phyloP scores from a whole-genome alignment of 2,888 invertebrate genomes.

The Flexamia atlantica region DNA sequence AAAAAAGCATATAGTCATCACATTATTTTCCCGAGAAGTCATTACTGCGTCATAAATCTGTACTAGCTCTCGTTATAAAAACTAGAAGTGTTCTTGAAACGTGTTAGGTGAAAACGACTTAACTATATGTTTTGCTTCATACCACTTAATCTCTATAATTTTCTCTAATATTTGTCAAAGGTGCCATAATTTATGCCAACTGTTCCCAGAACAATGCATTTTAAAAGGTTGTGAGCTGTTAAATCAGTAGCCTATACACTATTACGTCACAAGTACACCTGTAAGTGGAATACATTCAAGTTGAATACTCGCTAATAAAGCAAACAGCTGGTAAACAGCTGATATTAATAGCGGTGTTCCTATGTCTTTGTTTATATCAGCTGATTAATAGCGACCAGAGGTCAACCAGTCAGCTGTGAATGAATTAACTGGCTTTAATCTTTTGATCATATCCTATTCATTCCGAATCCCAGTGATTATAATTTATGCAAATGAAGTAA shows the following conservation, averaged over 20 bases:
- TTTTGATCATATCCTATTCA: conserved; percentile 32
- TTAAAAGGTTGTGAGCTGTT: not conserved
- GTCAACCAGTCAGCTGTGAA: conserved; percentile 42
- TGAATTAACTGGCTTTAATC: conserved; percentile 39
- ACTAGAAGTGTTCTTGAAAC: too few species aligned
- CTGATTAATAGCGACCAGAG: conserved; percentile 37
- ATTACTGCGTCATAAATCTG: too few species aligned
- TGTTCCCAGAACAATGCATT: not conserved
- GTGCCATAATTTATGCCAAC: conserved; percentile 17
- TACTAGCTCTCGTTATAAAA: too few species aligned
- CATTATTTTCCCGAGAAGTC: too few species aligned
- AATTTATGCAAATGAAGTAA: conserved; percentile 16
- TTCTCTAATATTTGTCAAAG: conserved; percentile 6
- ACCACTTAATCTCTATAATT: not conserved
- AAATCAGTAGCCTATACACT: not conserved
- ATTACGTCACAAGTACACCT: not conserved
- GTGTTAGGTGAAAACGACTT: not conserved
- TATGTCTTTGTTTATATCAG: conserved; percentile 39
- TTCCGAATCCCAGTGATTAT: conserved; percentile 4
- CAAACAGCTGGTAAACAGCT: conserved; percentile 15
- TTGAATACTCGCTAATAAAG: conserved; percentile 48
- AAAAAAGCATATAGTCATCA: too few species aligned
- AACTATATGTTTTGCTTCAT: not conserved
- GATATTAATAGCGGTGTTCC: not conserved
- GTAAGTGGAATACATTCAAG: not conserved